Evolutionary conservation across 2,797 vertebrate genomes (phyloP), one percentile per base, ranked within the genome.

Genomic region (Aeoliscus strigatus): DNA sequence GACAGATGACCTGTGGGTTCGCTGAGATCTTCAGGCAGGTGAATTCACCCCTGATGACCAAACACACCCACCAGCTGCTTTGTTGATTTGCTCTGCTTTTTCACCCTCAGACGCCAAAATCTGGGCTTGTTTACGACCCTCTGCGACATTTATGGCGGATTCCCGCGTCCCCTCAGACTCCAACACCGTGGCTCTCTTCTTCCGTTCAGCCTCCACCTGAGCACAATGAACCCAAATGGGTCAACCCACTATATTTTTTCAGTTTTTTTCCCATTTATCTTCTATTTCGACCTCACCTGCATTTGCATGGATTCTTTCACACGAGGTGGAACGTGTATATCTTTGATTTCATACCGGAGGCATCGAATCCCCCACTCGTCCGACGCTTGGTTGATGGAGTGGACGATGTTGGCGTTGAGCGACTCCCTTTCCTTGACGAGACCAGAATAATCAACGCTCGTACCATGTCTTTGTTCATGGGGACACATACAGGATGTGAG

Each of bases 281-380:
- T 21, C 24, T 2, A 3, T 15, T 12, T 3, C 17, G 13, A 37
- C n/a, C 79, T 37, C 60, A 96, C 96, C 93, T 98, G 96, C 94
- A 95, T 97, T 82, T 98, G 96, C 96, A 98, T 98, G 41, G 96
- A 96, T 23, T 98, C 96, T 63, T 95, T 94, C 42, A 98, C 94
- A 0, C 93, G 90, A 0, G 93, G 93, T 0, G 96, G 96, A 11
- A 98, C 94, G 0, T 96, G 90, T 43, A 98, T 98, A 66, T 98
- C 94, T 77, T 98, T 98, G 75, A 98, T 98, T 80, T 98, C 94
- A 0, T 98, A 98, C 6, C 96, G 91, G 18, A 98, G 88, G 66
- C 96, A 98, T 3, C 90, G 91, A 70, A 98, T 98, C 14, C 96
- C 96, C 96, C 96, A 98, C 2, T 83, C 92, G 17, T 98, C 93